A percentile compares a stretch with the other conserved stretches of the same genome.
These are phyloP conservation scores for Crocallis elinguaria DNA, from an alignment of 2,888 invertebrate species.

Conservation along the genomic window DNA sequence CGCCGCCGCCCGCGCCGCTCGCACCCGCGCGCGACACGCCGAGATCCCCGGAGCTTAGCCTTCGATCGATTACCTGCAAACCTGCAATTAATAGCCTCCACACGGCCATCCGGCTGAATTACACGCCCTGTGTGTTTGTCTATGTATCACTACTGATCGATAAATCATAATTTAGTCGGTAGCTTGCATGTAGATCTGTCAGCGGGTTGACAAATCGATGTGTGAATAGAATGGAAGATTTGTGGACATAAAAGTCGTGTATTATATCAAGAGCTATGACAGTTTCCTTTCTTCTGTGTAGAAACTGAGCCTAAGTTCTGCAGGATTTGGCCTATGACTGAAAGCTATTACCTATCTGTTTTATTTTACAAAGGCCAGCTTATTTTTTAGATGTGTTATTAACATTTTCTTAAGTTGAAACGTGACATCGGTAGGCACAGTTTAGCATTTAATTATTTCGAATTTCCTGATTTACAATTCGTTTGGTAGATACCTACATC, in stretches of 20 bases:
- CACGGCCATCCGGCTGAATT: constrained; percentile 76
- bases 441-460: no score
- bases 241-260: neutral
- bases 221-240: constrained; percentile 20
- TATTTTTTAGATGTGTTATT: no score
- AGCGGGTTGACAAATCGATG: constrained; percentile 11
- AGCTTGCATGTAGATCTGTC: constrained; percentile 43
- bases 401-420: no score
- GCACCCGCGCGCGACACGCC: constrained; percentile 41
- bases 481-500: no score
- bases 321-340: no score
- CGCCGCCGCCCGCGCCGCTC: constrained; percentile 36
- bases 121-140: constrained; percentile 71
- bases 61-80: constrained; percentile 80
- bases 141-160: constrained; percentile 51
- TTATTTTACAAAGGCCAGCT: no score
- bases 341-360: neutral
- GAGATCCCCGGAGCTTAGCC: constrained; percentile 43
- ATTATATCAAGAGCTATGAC: constrained; percentile 7
- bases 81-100: constrained; percentile 82
- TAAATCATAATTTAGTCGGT: constrained; percentile 53
- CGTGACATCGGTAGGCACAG: no score
- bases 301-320: neutral
- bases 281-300: constrained; percentile 2
- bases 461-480: no score